Conservation (phyloP, 35 echinoderm and acorn worm genomes). For the Apostichopus parvimensis region DNA sequence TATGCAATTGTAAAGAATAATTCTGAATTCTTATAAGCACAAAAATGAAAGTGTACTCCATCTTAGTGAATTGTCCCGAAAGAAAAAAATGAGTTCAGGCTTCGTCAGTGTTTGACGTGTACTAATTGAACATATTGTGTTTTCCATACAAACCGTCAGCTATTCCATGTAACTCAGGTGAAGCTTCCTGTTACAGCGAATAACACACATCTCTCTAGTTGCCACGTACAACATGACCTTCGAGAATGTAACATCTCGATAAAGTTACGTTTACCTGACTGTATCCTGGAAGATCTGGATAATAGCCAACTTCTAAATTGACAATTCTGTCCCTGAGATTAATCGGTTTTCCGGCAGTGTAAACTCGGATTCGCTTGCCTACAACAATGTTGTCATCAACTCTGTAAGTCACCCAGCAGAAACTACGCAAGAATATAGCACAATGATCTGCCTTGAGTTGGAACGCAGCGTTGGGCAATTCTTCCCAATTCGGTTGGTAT, state of each 20-base stretch:
- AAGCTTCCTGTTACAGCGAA: too few species aligned
- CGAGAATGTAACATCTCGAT: not conserved
- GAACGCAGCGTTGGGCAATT: not conserved
- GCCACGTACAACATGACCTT: too few species aligned
- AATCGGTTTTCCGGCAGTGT: not conserved
- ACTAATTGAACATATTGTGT: too few species aligned
- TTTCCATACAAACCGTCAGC: too few species aligned
- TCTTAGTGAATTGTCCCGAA: too few species aligned
- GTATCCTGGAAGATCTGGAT: not conserved
- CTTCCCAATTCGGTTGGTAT: not conserved
- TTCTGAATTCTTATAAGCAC: too few species aligned
- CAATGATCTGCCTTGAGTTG: not conserved
- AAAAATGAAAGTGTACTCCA: too few species aligned
- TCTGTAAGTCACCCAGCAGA: not conserved
- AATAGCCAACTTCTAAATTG: not conserved
- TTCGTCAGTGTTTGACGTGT: too few species aligned
- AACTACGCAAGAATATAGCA: not conserved
- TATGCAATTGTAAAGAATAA: too few species aligned
- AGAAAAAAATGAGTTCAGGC: too few species aligned
- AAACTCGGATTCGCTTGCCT: not conserved
- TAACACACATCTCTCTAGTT: too few species aligned
- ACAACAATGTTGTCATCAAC: not conserved
- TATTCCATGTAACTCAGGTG: too few species aligned
- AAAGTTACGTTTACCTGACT: not conserved
- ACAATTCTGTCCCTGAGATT: not conserved